Evolutionary conservation across 2,113 vertebrate species (phyloP).

Genomic region (Machaerirhynchus nigripectus): DNA sequence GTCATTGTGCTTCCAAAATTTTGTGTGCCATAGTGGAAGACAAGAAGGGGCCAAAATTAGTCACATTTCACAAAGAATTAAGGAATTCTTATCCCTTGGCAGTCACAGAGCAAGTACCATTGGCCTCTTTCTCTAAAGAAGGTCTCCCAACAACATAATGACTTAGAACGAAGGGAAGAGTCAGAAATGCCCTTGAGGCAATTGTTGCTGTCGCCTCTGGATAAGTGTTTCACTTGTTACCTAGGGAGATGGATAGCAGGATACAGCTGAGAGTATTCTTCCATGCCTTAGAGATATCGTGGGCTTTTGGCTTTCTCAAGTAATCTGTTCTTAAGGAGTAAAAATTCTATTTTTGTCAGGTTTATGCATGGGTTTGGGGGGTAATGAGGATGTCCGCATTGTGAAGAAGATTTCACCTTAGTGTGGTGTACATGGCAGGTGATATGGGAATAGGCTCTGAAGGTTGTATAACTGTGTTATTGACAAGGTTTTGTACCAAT

Average conservation of each 20-base stretch:
- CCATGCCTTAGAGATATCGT: neutral
- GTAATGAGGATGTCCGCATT: neutral
- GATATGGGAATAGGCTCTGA: neutral
- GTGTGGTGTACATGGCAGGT: neutral
- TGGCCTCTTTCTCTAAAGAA: neutral
- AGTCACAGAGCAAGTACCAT: neutral
- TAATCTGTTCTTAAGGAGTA: neutral
- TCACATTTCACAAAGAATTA: neutral
- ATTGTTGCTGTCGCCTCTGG: neutral
- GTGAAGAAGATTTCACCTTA: neutral
- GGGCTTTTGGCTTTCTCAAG: neutral
- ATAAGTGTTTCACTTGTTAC: too few species aligned
- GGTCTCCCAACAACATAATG: neutral
- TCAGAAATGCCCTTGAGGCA: neutral
- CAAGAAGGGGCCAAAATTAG: neutral
- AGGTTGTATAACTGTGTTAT: rapidly evolving
- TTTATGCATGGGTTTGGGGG: neutral
- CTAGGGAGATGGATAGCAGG: neutral
- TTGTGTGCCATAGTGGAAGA: neutral
- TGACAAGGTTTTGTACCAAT: neutral
- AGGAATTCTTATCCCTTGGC: neutral
- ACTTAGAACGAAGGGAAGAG: neutral
- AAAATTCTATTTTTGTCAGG: neutral
- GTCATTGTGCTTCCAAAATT: neutral
- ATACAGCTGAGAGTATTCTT: neutral